These are phyloP conservation scores for Hippopotamus amphibius DNA, from an alignment of 2,113 vertebrate species.

Conservation along the genomic window DNA sequence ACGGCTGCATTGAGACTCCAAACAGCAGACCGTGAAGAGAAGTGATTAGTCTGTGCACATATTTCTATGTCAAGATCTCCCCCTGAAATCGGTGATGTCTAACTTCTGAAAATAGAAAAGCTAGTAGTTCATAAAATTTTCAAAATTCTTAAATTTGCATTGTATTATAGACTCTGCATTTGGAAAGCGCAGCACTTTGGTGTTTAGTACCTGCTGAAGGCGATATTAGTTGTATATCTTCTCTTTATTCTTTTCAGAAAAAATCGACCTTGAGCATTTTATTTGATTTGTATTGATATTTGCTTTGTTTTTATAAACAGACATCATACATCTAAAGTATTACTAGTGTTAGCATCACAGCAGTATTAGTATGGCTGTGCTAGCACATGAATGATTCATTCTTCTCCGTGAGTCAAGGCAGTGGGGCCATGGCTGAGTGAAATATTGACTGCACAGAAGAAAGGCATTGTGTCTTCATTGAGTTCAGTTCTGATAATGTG, in stretches of 20 bases:
- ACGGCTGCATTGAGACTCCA: background rate
- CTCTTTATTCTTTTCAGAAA: slow-evolving; percentile 73
- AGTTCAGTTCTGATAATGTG: slow-evolving; percentile 87
- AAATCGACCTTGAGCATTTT: slow-evolving; percentile 80
- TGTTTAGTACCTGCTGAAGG: background rate
- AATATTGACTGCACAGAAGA: slow-evolving; percentile 85
- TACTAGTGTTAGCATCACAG: background rate
- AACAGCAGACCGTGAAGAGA: background rate
- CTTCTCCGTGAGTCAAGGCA: slow-evolving; percentile 79
- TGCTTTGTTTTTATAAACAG: slow-evolving; percentile 76
- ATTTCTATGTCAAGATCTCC: slow-evolving; percentile 28
- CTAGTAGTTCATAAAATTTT: background rate
- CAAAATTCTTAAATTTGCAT: slow-evolving; percentile 18
- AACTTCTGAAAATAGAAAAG: slow-evolving; percentile 28
- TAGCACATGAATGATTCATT: slow-evolving; percentile 84
- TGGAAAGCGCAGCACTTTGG: background rate
- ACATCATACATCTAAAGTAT: slow-evolving; percentile 79
- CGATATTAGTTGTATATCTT: slow-evolving; percentile 58
- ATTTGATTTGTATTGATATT: slow-evolving; percentile 84
- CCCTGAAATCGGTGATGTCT: background rate
- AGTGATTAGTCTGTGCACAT: background rate
- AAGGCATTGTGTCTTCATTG: slow-evolving; percentile 87
- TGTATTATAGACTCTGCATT: background rate
- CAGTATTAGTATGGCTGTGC: slow-evolving; percentile 69
- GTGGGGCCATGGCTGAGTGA: slow-evolving; percentile 83